Conservation (phyloP, 2,113 vertebrate species). For the Thymallus thymallus region DNA sequence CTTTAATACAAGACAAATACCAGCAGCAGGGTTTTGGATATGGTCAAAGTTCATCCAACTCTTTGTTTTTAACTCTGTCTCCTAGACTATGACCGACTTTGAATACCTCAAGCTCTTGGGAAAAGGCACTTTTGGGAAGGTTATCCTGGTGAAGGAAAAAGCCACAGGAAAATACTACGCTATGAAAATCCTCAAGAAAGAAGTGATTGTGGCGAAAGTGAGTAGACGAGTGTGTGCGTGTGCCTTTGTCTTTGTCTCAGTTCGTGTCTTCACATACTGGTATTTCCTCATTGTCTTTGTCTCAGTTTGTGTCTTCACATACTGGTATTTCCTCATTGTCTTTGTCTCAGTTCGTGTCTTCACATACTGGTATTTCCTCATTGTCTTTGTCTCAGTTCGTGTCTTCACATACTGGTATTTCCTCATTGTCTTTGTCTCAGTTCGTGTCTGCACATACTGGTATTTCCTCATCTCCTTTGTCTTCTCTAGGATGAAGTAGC, state of each 20-base stretch:
- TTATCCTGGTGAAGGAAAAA: conserved; percentile 86
- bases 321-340: neutral
- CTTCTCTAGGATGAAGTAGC: conserved; percentile 79
- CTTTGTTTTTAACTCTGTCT: neutral
- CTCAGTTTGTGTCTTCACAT: neutral
- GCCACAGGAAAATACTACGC: conserved; percentile 82
- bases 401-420: neutral
- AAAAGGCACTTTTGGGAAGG: conserved; percentile 85
- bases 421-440: conserved; percentile 3
- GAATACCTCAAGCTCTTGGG: conserved; percentile 85
- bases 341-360: conserved; percentile 6
- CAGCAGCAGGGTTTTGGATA: too few species aligned
- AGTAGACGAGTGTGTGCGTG: conserved; percentile 21
- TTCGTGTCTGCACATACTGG: neutral
- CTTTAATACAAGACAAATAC: too few species aligned
- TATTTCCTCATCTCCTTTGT: neutral
- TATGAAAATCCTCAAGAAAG: conserved; percentile 87
- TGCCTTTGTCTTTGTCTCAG: conserved; percentile 1
- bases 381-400: conserved; percentile 4
- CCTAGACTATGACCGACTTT: conserved; percentile 84
- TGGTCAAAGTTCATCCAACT: too few species aligned
- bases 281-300: neutral
- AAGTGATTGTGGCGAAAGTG: conserved; percentile 86
- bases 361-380: neutral
- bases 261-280: neutral